Evolutionary conservation across 1,140 invertebrate genomes (phyloP).

Genomic region (Ostrea edulis): DNA sequence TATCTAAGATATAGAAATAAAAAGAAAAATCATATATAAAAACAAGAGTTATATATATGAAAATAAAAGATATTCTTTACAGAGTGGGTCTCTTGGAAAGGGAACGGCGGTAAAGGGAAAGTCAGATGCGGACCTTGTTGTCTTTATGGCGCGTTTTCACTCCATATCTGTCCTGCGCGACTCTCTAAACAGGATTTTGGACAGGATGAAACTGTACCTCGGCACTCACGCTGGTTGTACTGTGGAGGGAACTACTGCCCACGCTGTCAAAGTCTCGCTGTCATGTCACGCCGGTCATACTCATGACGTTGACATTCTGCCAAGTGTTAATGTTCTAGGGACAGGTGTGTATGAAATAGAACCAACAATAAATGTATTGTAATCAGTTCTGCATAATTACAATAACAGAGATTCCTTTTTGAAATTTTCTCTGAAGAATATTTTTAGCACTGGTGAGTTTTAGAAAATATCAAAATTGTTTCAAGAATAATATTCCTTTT

Average conservation of each 20-base stretch:
- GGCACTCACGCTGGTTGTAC: background rate
- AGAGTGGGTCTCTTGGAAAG: constrained; percentile 42
- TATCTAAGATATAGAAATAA: background rate
- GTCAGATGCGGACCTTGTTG: constrained; percentile 46
- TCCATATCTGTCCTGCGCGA: background rate
- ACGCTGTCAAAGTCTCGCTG: constrained; percentile 30
- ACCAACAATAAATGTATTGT: background rate
- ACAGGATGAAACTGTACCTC: background rate
- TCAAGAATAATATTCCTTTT: too few relatives aligned
- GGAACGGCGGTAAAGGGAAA: constrained; percentile 40
- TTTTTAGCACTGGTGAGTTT: too few relatives aligned
- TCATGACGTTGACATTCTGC: constrained; percentile 42
- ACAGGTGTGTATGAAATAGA: background rate
- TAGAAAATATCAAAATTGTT: too few relatives aligned
- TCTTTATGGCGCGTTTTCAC: background rate
- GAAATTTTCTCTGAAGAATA: too few relatives aligned
- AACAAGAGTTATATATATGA: too few relatives aligned
- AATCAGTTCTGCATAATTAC: too few relatives aligned
- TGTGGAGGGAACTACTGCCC: constrained; percentile 1
- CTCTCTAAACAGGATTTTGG: background rate
- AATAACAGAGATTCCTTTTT: too few relatives aligned
- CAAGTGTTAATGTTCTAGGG: constrained; percentile 17
- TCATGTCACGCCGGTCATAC: constrained; percentile 2
- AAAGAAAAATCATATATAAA: too few relatives aligned
- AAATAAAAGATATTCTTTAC: too few relatives aligned